Evolutionary conservation across 2,113 vertebrate genomes (phyloP).

Genomic region (Dromiciops gliroides): DNA sequence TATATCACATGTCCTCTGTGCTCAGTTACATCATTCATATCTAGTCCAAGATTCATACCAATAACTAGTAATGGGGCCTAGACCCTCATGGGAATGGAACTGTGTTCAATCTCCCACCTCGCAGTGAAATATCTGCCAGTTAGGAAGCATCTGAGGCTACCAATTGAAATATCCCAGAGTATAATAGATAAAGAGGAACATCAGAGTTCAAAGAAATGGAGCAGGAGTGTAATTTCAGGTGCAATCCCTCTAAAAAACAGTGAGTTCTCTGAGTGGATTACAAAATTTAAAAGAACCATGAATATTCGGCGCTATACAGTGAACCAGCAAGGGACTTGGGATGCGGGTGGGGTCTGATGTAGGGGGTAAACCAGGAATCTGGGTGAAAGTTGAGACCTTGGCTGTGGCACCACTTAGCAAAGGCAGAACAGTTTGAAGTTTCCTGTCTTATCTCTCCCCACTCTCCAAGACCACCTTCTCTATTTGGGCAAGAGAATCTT

Average conservation of each 20-base stretch:
- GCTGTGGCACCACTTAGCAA: neutral
- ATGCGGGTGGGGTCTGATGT: too few relatives aligned
- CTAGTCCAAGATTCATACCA: neutral
- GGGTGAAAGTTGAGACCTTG: neutral
- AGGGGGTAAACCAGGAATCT: neutral
- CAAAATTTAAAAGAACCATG: constrained; percentile 37
- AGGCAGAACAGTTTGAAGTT: neutral
- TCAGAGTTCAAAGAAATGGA: constrained; percentile 26
- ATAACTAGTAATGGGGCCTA: neutral
- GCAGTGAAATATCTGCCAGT: neutral
- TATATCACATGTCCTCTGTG: constrained; percentile 37
- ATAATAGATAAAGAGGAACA: constrained; percentile 7
- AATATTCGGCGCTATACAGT: neutral
- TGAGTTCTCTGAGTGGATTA: constrained; percentile 22
- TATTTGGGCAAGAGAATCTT: neutral
- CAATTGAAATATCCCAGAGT: neutral
- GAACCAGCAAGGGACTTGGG: neutral
- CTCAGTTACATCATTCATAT: constrained; percentile 32
- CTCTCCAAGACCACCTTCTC: neutral
- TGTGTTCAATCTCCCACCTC: neutral
- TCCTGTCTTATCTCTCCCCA: neutral
- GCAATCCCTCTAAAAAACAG: neutral
- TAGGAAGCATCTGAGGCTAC: neutral
- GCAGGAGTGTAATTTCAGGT: neutral
- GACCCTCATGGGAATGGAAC: neutral